Conservation (phyloP, 2,113 vertebrate genomes). For the Mesembrinibis cayennensis region DNA sequence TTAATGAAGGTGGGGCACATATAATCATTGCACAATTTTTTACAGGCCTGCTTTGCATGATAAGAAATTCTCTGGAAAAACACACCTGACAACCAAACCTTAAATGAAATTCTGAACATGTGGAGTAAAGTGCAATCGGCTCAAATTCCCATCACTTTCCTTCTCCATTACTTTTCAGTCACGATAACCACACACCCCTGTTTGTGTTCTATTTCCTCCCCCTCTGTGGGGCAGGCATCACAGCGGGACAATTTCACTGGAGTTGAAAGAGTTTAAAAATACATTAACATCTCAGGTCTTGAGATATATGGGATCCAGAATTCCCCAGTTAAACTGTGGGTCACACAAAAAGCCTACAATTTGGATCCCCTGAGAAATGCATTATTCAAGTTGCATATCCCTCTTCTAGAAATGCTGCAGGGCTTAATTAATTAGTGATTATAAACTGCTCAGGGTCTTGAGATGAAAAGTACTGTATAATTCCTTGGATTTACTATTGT, state of each 20-base stretch:
- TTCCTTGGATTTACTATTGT: neutral
- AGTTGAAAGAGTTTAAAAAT: neutral
- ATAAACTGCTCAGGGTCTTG: neutral
- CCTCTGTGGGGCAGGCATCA: neutral
- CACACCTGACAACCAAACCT: neutral
- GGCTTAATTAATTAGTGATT: constrained; percentile 23
- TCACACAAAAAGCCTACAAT: neutral
- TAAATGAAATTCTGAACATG: neutral
- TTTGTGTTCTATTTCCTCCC: neutral
- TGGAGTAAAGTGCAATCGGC: neutral
- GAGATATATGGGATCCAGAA: neutral
- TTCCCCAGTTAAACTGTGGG: neutral
- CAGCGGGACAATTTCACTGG: neutral
- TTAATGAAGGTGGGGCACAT: neutral
- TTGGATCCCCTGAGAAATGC: neutral
- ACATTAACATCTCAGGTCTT: neutral
- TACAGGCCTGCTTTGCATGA: neutral
- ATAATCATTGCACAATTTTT: neutral
- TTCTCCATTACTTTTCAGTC: neutral
- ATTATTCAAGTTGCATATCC: neutral
- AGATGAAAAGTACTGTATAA: neutral
- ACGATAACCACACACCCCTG: neutral
- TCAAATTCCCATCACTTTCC: neutral
- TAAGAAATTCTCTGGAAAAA: neutral
- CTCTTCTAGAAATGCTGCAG: neutral